These are phyloP conservation scores for Ptychoptera albimana DNA, from an alignment of 2,888 invertebrate species.

Conservation along the genomic window DNA sequence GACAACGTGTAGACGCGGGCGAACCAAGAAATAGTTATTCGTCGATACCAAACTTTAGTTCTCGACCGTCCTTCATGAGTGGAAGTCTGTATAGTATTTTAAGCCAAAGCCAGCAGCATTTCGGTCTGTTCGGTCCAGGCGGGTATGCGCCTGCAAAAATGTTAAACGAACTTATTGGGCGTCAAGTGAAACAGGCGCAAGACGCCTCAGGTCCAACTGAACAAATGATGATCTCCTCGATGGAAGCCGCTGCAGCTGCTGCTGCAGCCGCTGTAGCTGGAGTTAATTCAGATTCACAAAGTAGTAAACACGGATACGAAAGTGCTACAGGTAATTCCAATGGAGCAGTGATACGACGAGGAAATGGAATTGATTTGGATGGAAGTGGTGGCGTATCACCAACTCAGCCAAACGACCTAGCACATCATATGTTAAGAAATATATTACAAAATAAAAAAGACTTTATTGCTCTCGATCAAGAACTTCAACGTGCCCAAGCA, in stretches of 20 bases:
- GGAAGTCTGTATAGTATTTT: slow-evolving; percentile 79
- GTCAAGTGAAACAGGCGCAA: slow-evolving; percentile 57
- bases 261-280: slow-evolving; percentile 17
- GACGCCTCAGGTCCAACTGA: slow-evolving; percentile 39
- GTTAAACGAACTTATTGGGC: slow-evolving; percentile 77
- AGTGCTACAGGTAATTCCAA: slow-evolving; percentile 3
- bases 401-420: slow-evolving; percentile 35
- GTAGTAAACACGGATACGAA: slow-evolving; percentile 14
- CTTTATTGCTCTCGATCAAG: slow-evolving; percentile 57
- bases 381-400: slow-evolving; percentile 7
- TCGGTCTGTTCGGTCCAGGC: slow-evolving; percentile 66
- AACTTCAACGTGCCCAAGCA: slow-evolving; percentile 39
- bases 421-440: slow-evolving; percentile 78
- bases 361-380: slow-evolving; percentile 1
- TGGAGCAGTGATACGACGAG: neutral
- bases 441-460: slow-evolving; percentile 82
- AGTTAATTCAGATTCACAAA: slow-evolving; percentile 13
- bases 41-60: slow-evolving; percentile 59
- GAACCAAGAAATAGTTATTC: slow-evolving; percentile 89
- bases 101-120: slow-evolving; percentile 60
- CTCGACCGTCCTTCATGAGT: slow-evolving; percentile 67
- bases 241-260: slow-evolving; percentile 22
- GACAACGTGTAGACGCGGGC: slow-evolving; percentile 93
- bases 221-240: slow-evolving; percentile 31
- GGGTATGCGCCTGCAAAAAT: slow-evolving; percentile 81